Conservation (phyloP, 2,113 vertebrate genomes). For the Galeopterus variegatus region DNA sequence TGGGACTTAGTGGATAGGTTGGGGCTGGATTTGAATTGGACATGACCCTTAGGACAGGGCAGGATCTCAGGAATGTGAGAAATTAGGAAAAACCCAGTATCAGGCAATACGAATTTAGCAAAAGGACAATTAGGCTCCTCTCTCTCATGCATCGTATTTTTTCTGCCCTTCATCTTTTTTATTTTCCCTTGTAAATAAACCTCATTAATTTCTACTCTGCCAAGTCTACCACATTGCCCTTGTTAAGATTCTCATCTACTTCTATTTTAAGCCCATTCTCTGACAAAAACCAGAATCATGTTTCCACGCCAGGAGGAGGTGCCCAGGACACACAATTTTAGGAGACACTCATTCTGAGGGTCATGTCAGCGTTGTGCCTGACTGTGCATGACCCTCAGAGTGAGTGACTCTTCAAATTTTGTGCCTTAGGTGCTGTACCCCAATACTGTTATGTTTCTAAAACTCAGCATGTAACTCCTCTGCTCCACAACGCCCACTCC, state of each 20-base stretch:
- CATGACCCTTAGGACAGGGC: neutral
- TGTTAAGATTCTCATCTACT: neutral
- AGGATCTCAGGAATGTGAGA: neutral
- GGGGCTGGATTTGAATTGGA: neutral
- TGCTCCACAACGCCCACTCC: fast-evolving
- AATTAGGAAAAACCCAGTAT: neutral
- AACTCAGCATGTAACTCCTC: neutral
- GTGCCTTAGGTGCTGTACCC: too few relatives aligned
- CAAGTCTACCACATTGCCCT: neutral
- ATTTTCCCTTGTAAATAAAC: neutral
- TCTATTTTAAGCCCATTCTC: neutral
- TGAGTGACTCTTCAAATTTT: neutral
- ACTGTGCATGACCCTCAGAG: neutral
- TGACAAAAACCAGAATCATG: neutral
- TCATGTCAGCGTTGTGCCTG: neutral
- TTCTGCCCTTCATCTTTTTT: neutral
- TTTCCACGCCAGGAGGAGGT: neutral
- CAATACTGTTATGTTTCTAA: neutral
- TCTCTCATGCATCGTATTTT: neutral
- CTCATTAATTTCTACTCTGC: neutral
- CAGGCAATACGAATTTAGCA: neutral
- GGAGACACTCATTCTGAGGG: neutral
- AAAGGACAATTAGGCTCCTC: neutral
- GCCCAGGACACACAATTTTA: neutral
- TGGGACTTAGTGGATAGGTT: neutral